A percentile compares a stretch with the other conserved stretches of the same genome.
Conservation (phyloP, 2,113 vertebrate genomes). For the Carlito syrichta region DNA sequence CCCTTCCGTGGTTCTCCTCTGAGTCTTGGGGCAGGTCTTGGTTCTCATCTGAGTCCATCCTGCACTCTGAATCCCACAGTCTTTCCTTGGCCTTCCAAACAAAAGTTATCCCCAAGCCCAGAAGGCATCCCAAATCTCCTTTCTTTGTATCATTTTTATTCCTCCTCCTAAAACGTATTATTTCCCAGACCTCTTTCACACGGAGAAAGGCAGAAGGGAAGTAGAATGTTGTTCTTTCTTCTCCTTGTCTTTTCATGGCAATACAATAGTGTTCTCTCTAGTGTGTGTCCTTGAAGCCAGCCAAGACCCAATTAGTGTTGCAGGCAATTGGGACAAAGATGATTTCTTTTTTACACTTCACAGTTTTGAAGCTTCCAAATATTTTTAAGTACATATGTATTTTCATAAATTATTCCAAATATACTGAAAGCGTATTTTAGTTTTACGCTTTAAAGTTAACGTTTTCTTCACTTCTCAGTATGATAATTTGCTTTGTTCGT, state of each 20-base stretch:
- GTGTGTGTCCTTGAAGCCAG: not conserved
- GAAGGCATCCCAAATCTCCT: not conserved
- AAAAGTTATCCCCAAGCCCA: not conserved
- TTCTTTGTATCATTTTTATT: not conserved
- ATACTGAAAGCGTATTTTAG: not conserved
- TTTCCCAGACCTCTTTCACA: not conserved
- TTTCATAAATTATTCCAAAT: not conserved
- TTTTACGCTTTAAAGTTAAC: not conserved
- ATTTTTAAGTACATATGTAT: not conserved
- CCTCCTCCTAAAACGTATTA: not conserved
- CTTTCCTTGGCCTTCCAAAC: not conserved
- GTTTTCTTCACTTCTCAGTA: not conserved
- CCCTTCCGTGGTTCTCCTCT: not conserved
- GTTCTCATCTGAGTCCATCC: not conserved
- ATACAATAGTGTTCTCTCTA: not conserved
- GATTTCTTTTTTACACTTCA: not conserved
- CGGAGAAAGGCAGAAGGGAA: not conserved
- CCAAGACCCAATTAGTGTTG: not conserved
- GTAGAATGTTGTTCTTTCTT: not conserved
- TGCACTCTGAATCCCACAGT: not conserved
- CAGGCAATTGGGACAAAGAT: not conserved
- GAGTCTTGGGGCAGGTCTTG: too few species aligned
- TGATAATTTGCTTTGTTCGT: not conserved
- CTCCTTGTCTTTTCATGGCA: not conserved
- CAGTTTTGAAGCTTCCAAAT: not conserved